These are phyloP conservation scores for Balaeniceps rex DNA, from an alignment of 2,113 vertebrate genomes.

Conservation along the genomic window DNA sequence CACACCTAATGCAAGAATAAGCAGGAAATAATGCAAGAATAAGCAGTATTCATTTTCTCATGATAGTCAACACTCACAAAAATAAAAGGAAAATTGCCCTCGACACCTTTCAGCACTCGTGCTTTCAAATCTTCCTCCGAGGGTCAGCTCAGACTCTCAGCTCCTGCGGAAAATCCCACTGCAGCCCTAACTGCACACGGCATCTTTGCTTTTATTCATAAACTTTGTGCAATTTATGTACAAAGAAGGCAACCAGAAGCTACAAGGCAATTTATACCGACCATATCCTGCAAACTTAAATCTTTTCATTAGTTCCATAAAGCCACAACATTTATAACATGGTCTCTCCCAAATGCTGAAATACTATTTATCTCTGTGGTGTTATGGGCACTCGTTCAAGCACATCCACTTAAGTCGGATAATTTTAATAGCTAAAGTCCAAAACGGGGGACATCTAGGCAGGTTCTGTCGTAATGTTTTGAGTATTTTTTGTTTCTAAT, in stretches of 20 bases:
- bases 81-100: not conserved
- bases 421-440: not conserved
- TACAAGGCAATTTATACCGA: not conserved
- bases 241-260: not conserved
- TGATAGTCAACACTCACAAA: not conserved
- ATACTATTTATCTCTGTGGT: rapidly evolving
- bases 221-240: not conserved
- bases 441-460: not conserved
- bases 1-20: not conserved
- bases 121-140: not conserved
- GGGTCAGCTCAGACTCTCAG: not conserved
- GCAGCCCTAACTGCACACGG: rapidly evolving
- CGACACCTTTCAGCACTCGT: not conserved
- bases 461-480: not conserved
- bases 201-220: not conserved
- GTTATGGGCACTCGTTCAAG: not conserved
- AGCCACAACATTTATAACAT: not conserved
- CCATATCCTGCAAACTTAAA: not conserved
- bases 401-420: not conserved
- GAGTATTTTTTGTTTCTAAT: not conserved
- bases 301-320: not conserved
- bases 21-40: not conserved
- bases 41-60: not conserved
- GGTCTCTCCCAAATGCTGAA: not conserved
- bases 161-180: not conserved